Conservation (phyloP, 2,797 vertebrate species). For the Ctenochaetus hawaiiensis region DNA sequence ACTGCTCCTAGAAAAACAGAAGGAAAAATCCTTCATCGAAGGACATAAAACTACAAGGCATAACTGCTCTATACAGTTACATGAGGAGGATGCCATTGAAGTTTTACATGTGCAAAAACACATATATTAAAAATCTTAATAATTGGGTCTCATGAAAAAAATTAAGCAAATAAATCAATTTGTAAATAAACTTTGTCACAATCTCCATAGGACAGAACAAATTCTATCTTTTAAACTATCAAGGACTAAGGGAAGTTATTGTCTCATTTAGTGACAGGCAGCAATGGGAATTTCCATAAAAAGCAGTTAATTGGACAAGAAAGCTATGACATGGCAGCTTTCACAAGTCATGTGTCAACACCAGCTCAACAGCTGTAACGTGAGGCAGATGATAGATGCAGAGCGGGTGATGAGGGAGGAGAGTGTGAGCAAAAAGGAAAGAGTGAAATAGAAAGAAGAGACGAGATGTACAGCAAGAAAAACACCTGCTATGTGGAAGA, state of each 20-base stretch:
- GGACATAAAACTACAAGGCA: not conserved
- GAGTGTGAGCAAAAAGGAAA: slow-evolving; percentile 42
- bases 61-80: not conserved
- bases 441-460: not conserved
- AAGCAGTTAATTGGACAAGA: slow-evolving; percentile 50
- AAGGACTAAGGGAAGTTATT: not conserved
- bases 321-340: slow-evolving; percentile 33
- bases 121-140: not conserved
- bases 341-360: slow-evolving; percentile 42
- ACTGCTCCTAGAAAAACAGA: not conserved
- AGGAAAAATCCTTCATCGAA: not conserved
- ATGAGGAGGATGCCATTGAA: not conserved
- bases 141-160: not conserved
- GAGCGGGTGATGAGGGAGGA: slow-evolving; percentile 3
- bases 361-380: slow-evolving; percentile 35
- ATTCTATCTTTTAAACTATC: slow-evolving; percentile 4
- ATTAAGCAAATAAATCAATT: not conserved
- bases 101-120: not conserved
- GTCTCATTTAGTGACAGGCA: slow-evolving; percentile 11
- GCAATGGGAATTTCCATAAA: slow-evolving; percentile 28
- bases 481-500: slow-evolving; percentile 50
- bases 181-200: not conserved
- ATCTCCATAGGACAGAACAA: not conserved
- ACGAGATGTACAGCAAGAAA: slow-evolving; percentile 26
- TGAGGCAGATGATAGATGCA: slow-evolving; percentile 18